Evolutionary conservation across 2,888 invertebrate species (phyloP).

Genomic region (Protonemura montana): DNA sequence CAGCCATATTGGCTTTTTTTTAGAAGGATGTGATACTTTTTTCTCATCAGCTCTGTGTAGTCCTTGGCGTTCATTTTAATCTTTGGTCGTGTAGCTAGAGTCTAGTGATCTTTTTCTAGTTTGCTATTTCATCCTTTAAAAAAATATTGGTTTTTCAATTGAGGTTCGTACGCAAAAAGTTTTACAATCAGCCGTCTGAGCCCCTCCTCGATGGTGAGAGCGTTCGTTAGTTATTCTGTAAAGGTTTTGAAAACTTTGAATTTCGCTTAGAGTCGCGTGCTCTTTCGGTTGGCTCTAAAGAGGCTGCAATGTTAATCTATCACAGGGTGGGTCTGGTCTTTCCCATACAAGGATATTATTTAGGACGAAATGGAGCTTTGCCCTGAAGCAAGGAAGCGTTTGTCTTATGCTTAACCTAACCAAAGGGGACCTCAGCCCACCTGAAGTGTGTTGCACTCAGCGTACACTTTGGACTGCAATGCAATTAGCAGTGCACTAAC

Average conservation of each 20-base stretch:
- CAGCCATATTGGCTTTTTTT: too few species aligned
- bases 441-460: too few species aligned
- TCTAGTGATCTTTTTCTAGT: not conserved
- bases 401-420: too few species aligned
- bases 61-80: not conserved
- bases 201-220: not conserved
- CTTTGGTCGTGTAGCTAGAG: not conserved
- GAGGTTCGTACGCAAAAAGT: not conserved
- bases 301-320: not conserved
- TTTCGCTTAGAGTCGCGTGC: not conserved
- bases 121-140: not conserved
- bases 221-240: not conserved
- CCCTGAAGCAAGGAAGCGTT: too few species aligned
- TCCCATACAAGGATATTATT: too few species aligned
- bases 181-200: not conserved
- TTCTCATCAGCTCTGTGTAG: not conserved
- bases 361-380: too few species aligned
- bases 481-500: too few species aligned
- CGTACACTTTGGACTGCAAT: too few species aligned
- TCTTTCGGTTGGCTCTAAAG: not conserved
- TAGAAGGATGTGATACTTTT: too few species aligned
- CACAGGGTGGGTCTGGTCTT: not conserved
- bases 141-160: not conserved
- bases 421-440: too few species aligned
- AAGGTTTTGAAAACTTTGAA: not conserved